Base-by-base conservation (phyloP, 2,797 vertebrate genomes). In the Allobates femoralis region DNA sequence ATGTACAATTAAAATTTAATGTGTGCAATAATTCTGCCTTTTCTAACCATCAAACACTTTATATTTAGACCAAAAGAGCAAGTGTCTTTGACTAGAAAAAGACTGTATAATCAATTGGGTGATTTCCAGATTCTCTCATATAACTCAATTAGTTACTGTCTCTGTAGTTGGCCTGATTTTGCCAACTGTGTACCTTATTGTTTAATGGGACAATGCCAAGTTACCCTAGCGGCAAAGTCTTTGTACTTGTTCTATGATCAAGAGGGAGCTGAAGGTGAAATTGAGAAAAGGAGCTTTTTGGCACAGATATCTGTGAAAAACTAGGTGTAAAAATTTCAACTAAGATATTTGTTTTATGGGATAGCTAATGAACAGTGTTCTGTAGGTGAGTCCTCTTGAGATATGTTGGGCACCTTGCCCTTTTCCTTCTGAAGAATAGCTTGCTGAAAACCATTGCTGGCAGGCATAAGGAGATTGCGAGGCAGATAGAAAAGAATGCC, bases 61-160 rank as follows among this genome's bases (percentile, higher is more conserved):
- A 87, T 84, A 76, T 66, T 84, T 75, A 80, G 60, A 71, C 76
- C 50, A 87, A 84, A 87, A 74, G 67, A 87, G 67, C 77, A 81
- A 84, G 56, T 81, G 60, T 50, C 67, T 87, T 78, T 79, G 66
- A 74, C 79, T 74, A 34, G 82, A 71, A 51, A 62, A 51, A 80
- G 84, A 89, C 90, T 81, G 82, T 88, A 89, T 84, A 90, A 86
- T 89, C 81, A 87, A 88, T 75, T 90, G 67, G 79, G 89, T 85
- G 69, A 74, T 89, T 92, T 93, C 92, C 92, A 92, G 83, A 88
- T 89, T 89, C 89, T 88, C 89, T 91, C 92, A 92, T 92, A 93
- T 53, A 84, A 86, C 89, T 93, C 92, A 92, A 87, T 93, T 92
- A 93, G 89, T n/a, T 79, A 92, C 67, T 83, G 76, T 84, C 58